Conservation (phyloP, 2,113 vertebrate genomes). For the Cebus imitator region DNA sequence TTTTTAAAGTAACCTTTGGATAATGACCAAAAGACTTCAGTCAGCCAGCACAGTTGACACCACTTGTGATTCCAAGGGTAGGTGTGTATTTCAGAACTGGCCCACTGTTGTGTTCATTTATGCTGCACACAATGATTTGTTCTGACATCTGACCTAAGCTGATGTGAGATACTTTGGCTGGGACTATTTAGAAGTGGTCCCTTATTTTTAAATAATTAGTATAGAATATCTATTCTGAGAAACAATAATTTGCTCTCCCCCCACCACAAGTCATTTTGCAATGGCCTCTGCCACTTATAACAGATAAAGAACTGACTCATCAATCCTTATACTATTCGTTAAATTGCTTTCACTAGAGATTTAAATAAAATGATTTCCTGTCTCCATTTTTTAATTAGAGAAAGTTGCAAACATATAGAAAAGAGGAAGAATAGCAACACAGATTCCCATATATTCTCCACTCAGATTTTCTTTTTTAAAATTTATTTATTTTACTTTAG, state of each 20-base stretch:
- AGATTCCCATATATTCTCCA: not conserved
- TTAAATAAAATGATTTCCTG: not conserved
- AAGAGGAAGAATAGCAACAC: not conserved
- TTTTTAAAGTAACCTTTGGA: not conserved
- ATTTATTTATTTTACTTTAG: no score
- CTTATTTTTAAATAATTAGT: not conserved
- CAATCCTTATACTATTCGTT: not conserved
- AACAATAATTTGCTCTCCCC: not conserved
- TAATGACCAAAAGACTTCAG: not conserved
- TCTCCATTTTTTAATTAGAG: not conserved
- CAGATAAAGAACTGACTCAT: not conserved
- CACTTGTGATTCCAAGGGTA: not conserved
- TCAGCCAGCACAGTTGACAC: not conserved
- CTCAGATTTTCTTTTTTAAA: not conserved
- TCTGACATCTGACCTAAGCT: not conserved
- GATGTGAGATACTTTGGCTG: not conserved
- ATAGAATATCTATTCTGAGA: not conserved
- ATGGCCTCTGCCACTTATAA: not conserved
- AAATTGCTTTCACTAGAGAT: not conserved
- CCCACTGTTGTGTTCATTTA: not conserved
- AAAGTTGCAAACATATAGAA: constrained; percentile 2
- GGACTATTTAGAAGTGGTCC: not conserved
- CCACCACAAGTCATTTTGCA: not conserved
- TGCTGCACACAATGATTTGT: not conserved
- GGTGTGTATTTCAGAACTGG: not conserved